phyloP scores from a whole-genome alignment of 2,113 vertebrate species.

The Platysteira castanea region DNA sequence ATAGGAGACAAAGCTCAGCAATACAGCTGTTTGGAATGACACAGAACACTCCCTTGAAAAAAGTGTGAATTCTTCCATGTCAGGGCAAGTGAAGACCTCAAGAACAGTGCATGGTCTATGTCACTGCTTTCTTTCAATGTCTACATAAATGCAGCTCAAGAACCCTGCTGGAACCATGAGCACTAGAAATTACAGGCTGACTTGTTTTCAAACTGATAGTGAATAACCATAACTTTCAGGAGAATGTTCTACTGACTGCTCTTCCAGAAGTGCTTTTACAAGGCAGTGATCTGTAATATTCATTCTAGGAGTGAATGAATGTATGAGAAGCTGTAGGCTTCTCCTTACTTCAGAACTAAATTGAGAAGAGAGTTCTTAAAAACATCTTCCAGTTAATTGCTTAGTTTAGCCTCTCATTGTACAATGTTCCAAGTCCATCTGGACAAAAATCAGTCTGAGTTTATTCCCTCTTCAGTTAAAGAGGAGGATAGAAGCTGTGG shows the following conservation, averaged over 20 bases:
- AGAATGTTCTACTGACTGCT: neutral
- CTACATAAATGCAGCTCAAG: neutral
- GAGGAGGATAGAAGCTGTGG: neutral
- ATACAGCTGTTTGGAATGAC: neutral
- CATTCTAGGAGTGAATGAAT: neutral
- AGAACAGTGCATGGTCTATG: neutral
- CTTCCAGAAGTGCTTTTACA: neutral
- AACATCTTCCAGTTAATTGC: neutral
- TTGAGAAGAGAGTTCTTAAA: neutral
- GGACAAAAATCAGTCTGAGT: neutral
- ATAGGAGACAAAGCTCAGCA: neutral
- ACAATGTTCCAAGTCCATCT: neutral
- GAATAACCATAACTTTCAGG: neutral
- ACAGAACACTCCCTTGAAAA: neutral
- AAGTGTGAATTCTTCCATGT: neutral
- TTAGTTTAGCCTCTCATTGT: neutral
- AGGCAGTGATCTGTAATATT: neutral
- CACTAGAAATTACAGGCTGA: neutral
- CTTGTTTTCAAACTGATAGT: neutral
- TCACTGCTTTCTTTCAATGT: neutral
- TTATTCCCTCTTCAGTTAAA: neutral
- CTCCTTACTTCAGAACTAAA: neutral
- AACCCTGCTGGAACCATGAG: neutral
- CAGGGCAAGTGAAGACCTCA: neutral
- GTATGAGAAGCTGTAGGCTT: neutral